phyloP scores from a whole-genome alignment of 2,797 vertebrate genomes.

The Rhodeus uyekii region DNA sequence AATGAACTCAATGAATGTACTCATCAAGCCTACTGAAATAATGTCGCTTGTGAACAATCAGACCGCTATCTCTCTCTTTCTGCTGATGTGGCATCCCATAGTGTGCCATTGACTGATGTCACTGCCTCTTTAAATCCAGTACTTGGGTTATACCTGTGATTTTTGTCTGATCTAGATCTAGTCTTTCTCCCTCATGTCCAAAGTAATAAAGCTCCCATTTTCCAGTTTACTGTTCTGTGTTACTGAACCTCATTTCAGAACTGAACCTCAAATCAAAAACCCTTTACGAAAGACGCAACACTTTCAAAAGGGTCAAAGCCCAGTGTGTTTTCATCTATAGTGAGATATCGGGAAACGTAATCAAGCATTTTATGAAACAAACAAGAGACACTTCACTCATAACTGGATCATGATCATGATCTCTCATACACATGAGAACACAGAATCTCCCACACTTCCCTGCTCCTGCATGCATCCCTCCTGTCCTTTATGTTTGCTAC shows the following conservation, averaged over 20 bases:
- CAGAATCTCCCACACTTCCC: not conserved
- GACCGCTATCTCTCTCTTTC: not conserved
- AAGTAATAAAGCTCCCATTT: constrained; percentile 57
- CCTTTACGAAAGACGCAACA: constrained; percentile 32
- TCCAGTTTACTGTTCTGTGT: constrained; percentile 55
- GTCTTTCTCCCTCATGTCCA: constrained; percentile 44
- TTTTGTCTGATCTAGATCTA: constrained; percentile 29
- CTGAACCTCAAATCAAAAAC: constrained; percentile 7
- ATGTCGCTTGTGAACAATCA: constrained; percentile 3
- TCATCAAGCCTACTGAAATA: not conserved
- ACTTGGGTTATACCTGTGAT: constrained; percentile 41
- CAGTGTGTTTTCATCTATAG: not conserved
- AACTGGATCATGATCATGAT: not conserved
- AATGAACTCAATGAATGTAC: constrained; percentile 14
- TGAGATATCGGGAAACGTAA: not conserved
- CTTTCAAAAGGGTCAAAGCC: not conserved
- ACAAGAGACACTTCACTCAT: constrained; percentile 4
- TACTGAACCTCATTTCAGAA: constrained; percentile 59
- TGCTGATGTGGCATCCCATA: not conserved
- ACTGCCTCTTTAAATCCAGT: constrained; percentile 59
- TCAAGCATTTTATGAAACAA: not conserved
- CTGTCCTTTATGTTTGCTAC: constrained; percentile 28
- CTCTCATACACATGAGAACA: not conserved
- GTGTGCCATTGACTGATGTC: constrained; percentile 16
- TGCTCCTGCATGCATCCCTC: constrained; percentile 20